Evolutionary conservation across 2,888 invertebrate genomes (phyloP).

Genomic region (Sarcophaga subvicina): DNA sequence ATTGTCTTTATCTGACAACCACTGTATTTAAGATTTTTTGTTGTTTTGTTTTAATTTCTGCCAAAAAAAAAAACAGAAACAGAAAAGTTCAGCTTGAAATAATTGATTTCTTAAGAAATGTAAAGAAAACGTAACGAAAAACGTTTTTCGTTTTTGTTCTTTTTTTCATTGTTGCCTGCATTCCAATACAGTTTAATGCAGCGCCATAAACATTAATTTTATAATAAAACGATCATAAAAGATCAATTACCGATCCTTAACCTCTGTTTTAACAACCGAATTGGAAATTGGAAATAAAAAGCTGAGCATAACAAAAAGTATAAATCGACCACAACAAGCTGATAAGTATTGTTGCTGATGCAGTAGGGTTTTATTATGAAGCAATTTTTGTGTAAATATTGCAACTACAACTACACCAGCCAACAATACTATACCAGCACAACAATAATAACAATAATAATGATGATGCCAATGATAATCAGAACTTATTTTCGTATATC

Average conservation of each 20-base stretch:
- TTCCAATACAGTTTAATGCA: slow-evolving; percentile 46
- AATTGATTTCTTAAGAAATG: slow-evolving; percentile 30
- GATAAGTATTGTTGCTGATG: slow-evolving; percentile 40
- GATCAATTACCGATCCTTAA: slow-evolving; percentile 62
- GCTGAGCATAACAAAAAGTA: neutral
- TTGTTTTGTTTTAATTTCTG: neutral
- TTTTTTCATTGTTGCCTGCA: neutral
- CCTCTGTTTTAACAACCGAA: slow-evolving; percentile 54
- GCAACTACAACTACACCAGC: neutral
- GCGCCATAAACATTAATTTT: slow-evolving; percentile 55
- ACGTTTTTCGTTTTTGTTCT: too few relatives aligned
- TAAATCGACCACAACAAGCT: slow-evolving; percentile 28
- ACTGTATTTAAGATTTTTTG: neutral
- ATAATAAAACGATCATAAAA: slow-evolving; percentile 62
- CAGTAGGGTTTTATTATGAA: slow-evolving; percentile 37
- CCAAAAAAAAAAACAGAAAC: neutral
- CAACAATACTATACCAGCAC: neutral
- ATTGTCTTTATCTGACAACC: too few relatives aligned
- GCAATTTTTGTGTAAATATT: slow-evolving; percentile 30
- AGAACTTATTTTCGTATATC: slow-evolving; percentile 13
- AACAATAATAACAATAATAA: slow-evolving; percentile 9
- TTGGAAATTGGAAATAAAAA: slow-evolving; percentile 36
- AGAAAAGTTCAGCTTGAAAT: neutral
- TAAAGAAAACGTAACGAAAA: neutral
- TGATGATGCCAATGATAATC: neutral